A percentile compares a stretch with the other conserved stretches of the same genome.
Conservation (phyloP, 2,888 invertebrate genomes). For the Acholoe squamosa region DNA sequence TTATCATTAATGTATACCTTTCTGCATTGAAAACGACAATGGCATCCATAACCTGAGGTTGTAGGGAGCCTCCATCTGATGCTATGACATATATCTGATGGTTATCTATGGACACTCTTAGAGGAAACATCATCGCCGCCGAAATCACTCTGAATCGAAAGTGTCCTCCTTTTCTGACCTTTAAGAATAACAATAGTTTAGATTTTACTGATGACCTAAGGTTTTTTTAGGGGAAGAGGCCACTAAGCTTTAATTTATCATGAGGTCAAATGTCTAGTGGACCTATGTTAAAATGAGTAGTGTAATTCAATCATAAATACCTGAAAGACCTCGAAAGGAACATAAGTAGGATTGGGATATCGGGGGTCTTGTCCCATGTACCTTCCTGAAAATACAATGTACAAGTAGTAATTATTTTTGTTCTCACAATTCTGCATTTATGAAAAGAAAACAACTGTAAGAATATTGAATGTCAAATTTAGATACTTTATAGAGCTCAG, state of each 20-base stretch:
- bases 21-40: conserved; percentile 68
- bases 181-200: too few species aligned
- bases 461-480: too few species aligned
- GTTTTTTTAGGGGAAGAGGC: too few species aligned
- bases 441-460: too few species aligned
- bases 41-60: conserved; percentile 72
- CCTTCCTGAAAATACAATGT: neutral
- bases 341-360: neutral
- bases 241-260: too few species aligned
- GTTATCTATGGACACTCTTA: conserved; percentile 76
- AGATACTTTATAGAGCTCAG: too few species aligned
- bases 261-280: too few species aligned
- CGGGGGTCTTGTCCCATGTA: conserved; percentile 10
- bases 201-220: too few species aligned
- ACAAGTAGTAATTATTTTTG: too few species aligned
- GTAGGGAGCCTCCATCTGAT: conserved; percentile 75
- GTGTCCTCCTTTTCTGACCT: conserved; percentile 72
- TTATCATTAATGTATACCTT: neutral
- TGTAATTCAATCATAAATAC: too few species aligned
- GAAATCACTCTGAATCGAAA: conserved; percentile 79
- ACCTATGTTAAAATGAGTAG: too few species aligned
- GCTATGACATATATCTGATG: conserved; percentile 77
- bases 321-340: neutral
- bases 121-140: conserved; percentile 72
- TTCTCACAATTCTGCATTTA: too few species aligned